A percentile compares a stretch with the other conserved stretches of the same genome.
Conservation (phyloP, 2,888 invertebrate species). For the Xanthia togata region DNA sequence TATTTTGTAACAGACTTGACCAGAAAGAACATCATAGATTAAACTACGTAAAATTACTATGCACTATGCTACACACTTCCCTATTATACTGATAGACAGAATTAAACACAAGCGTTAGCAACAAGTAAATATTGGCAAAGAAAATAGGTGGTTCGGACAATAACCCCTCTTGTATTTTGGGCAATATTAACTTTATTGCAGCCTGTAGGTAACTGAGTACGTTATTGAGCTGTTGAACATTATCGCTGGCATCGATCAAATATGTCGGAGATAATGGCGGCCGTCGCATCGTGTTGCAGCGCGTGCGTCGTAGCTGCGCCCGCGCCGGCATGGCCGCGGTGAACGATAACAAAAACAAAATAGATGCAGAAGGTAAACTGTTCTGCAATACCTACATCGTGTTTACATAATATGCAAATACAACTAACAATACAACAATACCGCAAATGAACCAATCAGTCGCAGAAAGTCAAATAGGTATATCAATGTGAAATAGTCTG, state of each 20-base stretch:
- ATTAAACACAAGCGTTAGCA: conserved; percentile 37
- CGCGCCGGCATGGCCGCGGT: conserved; percentile 61
- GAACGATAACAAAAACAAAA: conserved; percentile 68
- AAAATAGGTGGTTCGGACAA: conserved; percentile 49
- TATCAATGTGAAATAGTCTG: background rate
- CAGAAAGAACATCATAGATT: background rate
- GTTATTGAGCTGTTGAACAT: conserved; percentile 42
- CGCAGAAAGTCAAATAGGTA: background rate
- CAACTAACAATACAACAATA: background rate
- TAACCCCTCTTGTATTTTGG: conserved; percentile 60
- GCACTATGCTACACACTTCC: background rate
- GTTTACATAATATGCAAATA: background rate
- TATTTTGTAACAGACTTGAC: conserved; percentile 9
- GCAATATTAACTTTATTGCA: conserved; percentile 21
- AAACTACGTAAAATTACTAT: background rate
- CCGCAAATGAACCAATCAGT: background rate
- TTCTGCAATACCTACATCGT: background rate
- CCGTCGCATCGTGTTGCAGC: conserved; percentile 64
- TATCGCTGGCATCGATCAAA: conserved; percentile 59
- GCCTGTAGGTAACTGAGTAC: conserved; percentile 7
- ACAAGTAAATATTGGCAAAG: conserved; percentile 58
- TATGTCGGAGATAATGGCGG: conserved; percentile 53
- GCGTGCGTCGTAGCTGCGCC: conserved; percentile 62
- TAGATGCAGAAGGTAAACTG: conserved; percentile 48
- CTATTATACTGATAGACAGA: conserved; percentile 10